Conservation (phyloP, 2,797 vertebrate species). For the Nyctalus aviator region DNA sequence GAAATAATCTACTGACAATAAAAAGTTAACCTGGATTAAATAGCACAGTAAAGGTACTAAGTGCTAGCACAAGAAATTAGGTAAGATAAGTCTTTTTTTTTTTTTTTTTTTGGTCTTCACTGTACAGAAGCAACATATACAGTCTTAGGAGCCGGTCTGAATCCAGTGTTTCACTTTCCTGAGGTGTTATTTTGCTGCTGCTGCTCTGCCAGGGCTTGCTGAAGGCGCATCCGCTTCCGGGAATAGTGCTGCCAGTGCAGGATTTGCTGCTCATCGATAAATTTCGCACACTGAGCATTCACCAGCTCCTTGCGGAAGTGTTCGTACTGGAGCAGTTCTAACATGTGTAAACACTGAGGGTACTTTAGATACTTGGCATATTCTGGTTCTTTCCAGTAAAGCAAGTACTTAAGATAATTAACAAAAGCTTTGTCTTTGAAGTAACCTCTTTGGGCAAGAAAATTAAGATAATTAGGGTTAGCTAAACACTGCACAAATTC, state of each 20-base stretch:
- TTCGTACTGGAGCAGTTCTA: slow-evolving; percentile 97
- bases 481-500: slow-evolving; percentile 98
- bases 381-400: slow-evolving; percentile 99
- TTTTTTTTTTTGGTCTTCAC: slow-evolving; percentile 13
- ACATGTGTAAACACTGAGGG: slow-evolving; percentile 97
- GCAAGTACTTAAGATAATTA: slow-evolving; percentile 98
- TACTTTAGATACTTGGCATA: slow-evolving; percentile 99
- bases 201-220: slow-evolving; percentile 97
- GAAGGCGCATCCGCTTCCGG: slow-evolving; percentile 95
- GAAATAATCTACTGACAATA: slow-evolving; percentile 61
- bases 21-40: slow-evolving; percentile 12
- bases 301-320: slow-evolving; percentile 99
- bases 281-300: slow-evolving; percentile 98
- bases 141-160: neutral
- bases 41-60: neutral
- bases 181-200: slow-evolving; percentile 92
- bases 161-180: slow-evolving; percentile 90
- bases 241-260: slow-evolving; percentile 99
- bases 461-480: slow-evolving; percentile 98
- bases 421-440: slow-evolving; percentile 97
- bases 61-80: slow-evolving; percentile 7
- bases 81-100: neutral
- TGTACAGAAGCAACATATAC: slow-evolving; percentile 63
- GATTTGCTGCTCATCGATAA: slow-evolving; percentile 99
- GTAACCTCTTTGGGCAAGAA: slow-evolving; percentile 97